phyloP scores from a whole-genome alignment of 2,888 invertebrate genomes.

The Seira musarum region DNA sequence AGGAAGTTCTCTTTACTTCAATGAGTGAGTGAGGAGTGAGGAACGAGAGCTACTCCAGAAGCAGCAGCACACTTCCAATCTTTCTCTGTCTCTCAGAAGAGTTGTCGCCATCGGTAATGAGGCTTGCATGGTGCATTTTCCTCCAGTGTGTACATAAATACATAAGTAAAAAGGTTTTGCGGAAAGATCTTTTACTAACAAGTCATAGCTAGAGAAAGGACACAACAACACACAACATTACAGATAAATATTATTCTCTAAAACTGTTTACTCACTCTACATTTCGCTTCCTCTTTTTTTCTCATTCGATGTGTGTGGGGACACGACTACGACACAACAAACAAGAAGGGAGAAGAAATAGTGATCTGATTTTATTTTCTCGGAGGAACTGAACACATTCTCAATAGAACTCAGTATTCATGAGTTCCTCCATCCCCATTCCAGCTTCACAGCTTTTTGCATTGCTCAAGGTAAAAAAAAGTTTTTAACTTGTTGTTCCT shows the following conservation, averaged over 20 bases:
- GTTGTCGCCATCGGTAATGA: constrained; percentile 58
- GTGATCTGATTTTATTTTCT: constrained; percentile 21
- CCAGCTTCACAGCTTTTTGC: constrained; percentile 50
- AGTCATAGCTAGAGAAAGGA: background rate
- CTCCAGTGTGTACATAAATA: background rate
- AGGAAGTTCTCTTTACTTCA: constrained; percentile 15
- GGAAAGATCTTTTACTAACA: background rate
- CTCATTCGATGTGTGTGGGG: background rate
- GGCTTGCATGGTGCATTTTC: constrained; percentile 50
- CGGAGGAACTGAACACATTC: no score
- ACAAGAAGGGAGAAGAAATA: constrained; percentile 5
- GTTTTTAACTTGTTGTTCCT: no score
- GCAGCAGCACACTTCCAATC: constrained; percentile 37
- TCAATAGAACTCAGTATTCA: constrained; percentile 15
- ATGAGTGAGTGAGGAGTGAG: constrained; percentile 18
- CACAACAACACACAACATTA: constrained; percentile 24
- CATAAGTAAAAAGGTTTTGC: background rate
- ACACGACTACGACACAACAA: background rate
- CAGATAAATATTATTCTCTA: no score
- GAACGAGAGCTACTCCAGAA: constrained; percentile 1
- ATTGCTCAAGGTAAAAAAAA: constrained; percentile 61
- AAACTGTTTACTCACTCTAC: constrained; percentile 24
- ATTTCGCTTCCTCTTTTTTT: background rate
- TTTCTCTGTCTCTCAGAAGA: constrained; percentile 28
- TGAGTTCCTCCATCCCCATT: constrained; percentile 53